Conservation (phyloP, 1,140 invertebrate genomes). For the Penaeus japonicus region DNA sequence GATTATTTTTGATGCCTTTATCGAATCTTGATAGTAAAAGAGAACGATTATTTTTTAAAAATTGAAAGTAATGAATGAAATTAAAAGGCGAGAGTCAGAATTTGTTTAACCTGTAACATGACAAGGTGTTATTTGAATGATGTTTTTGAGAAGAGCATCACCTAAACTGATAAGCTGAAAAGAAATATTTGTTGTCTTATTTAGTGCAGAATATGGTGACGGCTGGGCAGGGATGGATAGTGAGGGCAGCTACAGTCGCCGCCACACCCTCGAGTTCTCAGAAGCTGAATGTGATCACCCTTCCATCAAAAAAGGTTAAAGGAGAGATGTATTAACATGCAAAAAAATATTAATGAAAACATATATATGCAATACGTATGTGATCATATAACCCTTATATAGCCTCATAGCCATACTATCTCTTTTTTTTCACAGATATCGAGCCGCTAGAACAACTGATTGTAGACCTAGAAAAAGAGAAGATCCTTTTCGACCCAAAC, state of each 20-base stretch:
- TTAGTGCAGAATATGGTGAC: slow-evolving; percentile 41
- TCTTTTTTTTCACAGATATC: background rate
- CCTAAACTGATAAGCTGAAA: background rate
- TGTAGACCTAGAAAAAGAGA: slow-evolving; percentile 40
- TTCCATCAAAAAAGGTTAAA: slow-evolving; percentile 23
- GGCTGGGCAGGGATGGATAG: slow-evolving; percentile 11
- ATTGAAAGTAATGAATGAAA: too few species aligned
- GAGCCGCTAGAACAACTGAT: slow-evolving; percentile 39
- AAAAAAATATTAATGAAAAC: background rate
- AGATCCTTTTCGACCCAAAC: slow-evolving; percentile 22
- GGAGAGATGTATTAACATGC: background rate
- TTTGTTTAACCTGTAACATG: too few species aligned
- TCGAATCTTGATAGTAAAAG: too few species aligned
- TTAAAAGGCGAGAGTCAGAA: too few species aligned
- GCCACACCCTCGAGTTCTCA: slow-evolving; percentile 49
- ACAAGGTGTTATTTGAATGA: too few species aligned
- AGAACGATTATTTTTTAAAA: too few species aligned
- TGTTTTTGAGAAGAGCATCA: too few species aligned
- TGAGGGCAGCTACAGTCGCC: slow-evolving; percentile 32
- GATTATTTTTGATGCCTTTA: too few species aligned
- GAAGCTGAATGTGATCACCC: slow-evolving; percentile 51
- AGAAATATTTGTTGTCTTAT: background rate
- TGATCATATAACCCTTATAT: background rate
- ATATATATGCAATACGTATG: background rate
- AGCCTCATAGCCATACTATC: background rate